Conservation (phyloP, 2,888 invertebrate species). For the Campoletis raptor region DNA sequence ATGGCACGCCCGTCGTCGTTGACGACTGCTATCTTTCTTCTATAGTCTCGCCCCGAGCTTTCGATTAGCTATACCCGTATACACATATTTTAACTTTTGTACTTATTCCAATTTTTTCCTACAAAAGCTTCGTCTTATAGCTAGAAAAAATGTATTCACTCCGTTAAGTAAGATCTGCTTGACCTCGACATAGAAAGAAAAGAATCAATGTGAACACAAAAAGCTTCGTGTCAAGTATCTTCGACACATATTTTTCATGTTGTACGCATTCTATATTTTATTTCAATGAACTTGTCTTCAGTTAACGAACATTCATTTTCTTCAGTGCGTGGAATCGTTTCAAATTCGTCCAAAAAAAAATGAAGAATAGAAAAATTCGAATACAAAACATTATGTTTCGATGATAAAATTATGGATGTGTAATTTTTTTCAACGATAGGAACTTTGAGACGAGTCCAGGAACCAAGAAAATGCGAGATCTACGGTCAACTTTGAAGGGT, state of each 20-base stretch:
- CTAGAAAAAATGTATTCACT: background rate
- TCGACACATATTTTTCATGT: background rate
- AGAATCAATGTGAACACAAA: background rate
- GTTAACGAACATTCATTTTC: background rate
- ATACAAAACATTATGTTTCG: background rate
- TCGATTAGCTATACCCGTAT: conserved; percentile 35
- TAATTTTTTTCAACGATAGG: background rate
- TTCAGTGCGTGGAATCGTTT: background rate
- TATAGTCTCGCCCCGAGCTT: conserved; percentile 29
- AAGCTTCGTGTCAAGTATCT: background rate
- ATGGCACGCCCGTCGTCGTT: conserved; percentile 35
- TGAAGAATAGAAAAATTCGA: background rate
- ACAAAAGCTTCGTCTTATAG: background rate
- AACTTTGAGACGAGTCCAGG: background rate
- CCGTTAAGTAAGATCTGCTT: conserved; percentile 1
- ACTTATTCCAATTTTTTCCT: conserved; percentile 18
- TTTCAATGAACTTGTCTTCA: background rate
- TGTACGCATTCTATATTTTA: background rate
- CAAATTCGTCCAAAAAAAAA: background rate
- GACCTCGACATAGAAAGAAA: background rate
- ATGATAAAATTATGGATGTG: background rate
- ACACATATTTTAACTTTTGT: conserved; percentile 24
- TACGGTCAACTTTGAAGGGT: conserved; percentile 9
- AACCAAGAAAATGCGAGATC: background rate
- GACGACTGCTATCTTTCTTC: conserved; percentile 39